A percentile compares a stretch with the other conserved stretches of the same genome.
Evolutionary conservation across 1,140 invertebrate genomes (phyloP).

Genomic region (Chironomus striatipennis): DNA sequence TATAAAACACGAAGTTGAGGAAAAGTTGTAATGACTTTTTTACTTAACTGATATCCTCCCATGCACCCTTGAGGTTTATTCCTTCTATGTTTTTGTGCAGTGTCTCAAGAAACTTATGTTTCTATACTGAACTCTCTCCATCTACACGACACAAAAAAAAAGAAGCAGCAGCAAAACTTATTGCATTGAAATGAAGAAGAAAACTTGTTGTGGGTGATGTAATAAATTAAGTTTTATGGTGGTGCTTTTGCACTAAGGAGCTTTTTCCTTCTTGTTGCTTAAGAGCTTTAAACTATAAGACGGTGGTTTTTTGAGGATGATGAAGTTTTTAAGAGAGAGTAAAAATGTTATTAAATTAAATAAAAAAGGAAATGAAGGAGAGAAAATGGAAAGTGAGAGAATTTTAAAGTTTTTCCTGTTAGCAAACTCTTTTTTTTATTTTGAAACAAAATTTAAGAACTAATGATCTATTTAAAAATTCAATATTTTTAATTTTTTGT

Average conservation of each 20-base stretch:
- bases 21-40: slow-evolving; percentile 23
- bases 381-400: too few species aligned
- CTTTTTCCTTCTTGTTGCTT: neutral
- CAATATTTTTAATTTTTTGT: too few species aligned
- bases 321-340: too few species aligned
- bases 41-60: neutral
- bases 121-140: slow-evolving; percentile 4
- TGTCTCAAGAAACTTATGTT: neutral
- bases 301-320: too few species aligned
- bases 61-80: neutral
- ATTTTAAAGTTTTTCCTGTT: too few species aligned
- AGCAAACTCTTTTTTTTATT: too few species aligned
- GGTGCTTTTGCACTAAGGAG: neutral
- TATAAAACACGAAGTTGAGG: neutral
- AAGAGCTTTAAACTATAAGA: too few species aligned
- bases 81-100: neutral
- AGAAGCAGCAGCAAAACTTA: neutral
- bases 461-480: too few species aligned
- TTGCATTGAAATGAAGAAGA: too few species aligned
- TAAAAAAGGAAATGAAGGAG: too few species aligned
- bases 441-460: too few species aligned
- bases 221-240: slow-evolving; percentile 1
- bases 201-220: neutral
- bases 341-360: too few species aligned
- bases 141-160: neutral